These are phyloP conservation scores for Phyllostomus discolor DNA, from an alignment of 2,113 vertebrate genomes.

Conservation along the genomic window DNA sequence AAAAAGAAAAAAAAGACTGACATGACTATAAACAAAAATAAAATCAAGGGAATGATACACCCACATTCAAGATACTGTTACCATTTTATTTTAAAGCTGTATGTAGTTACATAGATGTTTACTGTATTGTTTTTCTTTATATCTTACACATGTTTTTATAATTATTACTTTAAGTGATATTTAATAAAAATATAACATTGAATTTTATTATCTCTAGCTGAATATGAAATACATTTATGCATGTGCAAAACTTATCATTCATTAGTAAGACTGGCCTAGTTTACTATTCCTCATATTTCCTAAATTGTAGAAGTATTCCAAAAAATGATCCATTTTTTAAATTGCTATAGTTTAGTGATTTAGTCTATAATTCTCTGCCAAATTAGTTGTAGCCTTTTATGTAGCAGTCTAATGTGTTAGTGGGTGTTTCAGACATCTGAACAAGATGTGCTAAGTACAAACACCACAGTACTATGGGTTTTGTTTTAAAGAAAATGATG, in stretches of 20 bases:
- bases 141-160: not conserved
- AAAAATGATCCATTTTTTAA: not conserved
- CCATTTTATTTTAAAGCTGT: not conserved
- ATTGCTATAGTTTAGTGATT: not conserved
- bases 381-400: not conserved
- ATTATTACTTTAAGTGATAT: not conserved
- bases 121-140: not conserved
- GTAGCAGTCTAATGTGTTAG: not conserved
- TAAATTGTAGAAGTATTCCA: not conserved
- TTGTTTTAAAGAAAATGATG: conserved; percentile 1
- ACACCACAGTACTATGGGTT: not conserved
- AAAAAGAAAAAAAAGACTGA: not conserved
- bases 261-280: not conserved
- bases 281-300: not conserved
- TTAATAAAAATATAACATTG: not conserved
- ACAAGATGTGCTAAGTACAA: not conserved
- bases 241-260: not conserved
- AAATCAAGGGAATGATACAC: not conserved
- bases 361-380: not conserved
- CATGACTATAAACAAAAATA: not conserved
- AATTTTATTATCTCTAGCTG: not conserved
- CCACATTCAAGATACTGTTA: not conserved
- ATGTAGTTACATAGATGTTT: not conserved
- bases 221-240: not conserved
- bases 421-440: not conserved